Evolutionary conservation across 2,888 invertebrate species (phyloP).

Genomic region (Melinaea marsaeus): DNA sequence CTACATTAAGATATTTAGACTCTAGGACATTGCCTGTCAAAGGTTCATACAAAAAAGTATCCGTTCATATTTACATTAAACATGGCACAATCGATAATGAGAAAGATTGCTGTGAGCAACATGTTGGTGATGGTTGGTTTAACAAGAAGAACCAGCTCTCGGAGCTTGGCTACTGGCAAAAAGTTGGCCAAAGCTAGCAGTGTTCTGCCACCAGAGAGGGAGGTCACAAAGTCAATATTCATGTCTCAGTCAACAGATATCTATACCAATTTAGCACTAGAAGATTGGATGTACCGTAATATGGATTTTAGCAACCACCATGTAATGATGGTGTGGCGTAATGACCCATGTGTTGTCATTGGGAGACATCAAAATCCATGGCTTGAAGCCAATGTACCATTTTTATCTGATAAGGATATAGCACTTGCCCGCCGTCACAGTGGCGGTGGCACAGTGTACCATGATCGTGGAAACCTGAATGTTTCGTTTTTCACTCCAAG

Average conservation of each 20-base stretch:
- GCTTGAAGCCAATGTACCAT: conserved; percentile 89
- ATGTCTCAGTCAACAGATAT: conserved; percentile 95
- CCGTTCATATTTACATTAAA: conserved; percentile 48
- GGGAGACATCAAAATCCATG: conserved; percentile 99
- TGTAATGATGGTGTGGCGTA: conserved; percentile 94
- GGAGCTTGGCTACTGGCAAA: conserved; percentile 52
- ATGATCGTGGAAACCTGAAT: conserved; percentile 95
- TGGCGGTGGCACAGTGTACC: conserved; percentile 98
- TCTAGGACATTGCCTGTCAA: conserved; percentile 49
- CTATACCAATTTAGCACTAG: conserved; percentile 94
- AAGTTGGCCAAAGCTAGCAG: conserved; percentile 48
- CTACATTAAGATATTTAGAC: conserved; percentile 51
- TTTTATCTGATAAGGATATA: conserved; percentile 82
- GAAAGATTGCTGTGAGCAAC: conserved; percentile 60
- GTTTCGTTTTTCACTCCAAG: conserved; percentile 93
- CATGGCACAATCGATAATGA: conserved; percentile 73
- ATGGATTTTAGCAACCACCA: conserved; percentile 90
- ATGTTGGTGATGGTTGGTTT: conserved; percentile 62
- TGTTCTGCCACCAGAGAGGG: conserved; percentile 57
- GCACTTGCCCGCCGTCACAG: conserved; percentile 92
- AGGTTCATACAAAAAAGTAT: conserved; percentile 75
- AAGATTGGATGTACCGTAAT: conserved; percentile 96
- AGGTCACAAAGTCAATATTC: conserved; percentile 90
- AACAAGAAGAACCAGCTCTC: conserved; percentile 58
- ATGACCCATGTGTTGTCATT: conserved; percentile 95